Evolutionary conservation across 2,888 invertebrate genomes (phyloP).

Genomic region (Beris chalybata): DNA sequence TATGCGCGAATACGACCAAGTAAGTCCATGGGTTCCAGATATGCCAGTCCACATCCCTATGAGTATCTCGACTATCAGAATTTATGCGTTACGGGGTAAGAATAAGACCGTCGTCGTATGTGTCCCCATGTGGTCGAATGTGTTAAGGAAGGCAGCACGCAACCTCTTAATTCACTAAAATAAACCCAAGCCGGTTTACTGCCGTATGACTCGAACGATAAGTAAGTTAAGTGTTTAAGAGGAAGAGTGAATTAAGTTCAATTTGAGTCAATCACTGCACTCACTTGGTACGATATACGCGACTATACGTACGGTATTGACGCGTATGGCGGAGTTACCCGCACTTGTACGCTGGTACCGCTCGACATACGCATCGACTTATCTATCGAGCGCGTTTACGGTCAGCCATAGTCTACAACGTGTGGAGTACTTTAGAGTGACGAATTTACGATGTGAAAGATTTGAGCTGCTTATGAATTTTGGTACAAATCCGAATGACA

Average conservation of each 20-base stretch:
- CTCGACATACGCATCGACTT: too few species aligned
- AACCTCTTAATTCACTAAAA: constrained; percentile 40
- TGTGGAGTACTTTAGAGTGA: background rate
- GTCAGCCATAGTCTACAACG: too few species aligned
- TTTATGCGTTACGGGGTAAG: constrained; percentile 14
- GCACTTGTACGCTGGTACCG: background rate
- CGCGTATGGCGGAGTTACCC: constrained; percentile 5
- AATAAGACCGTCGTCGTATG: constrained; percentile 15
- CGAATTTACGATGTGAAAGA: constrained; percentile 20
- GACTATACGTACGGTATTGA: constrained; percentile 12
- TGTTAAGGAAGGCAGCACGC: constrained; percentile 32
- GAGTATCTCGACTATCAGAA: constrained; percentile 13
- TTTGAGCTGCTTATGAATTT: constrained; percentile 19
- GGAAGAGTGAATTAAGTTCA: constrained; percentile 49
- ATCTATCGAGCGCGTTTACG: too few species aligned
- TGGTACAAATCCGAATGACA: constrained; percentile 23
- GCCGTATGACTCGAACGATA: constrained; percentile 38
- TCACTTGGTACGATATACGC: constrained; percentile 39
- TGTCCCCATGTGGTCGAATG: constrained; percentile 29
- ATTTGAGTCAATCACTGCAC: constrained; percentile 48
- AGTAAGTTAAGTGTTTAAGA: constrained; percentile 47
- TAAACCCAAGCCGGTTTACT: constrained; percentile 37
- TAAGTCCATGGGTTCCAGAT: constrained; percentile 8
- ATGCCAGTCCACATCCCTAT: constrained; percentile 13
- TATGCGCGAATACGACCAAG: constrained; percentile 3